phyloP scores from a whole-genome alignment of 2,797 vertebrate genomes.

The Alca torda region DNA sequence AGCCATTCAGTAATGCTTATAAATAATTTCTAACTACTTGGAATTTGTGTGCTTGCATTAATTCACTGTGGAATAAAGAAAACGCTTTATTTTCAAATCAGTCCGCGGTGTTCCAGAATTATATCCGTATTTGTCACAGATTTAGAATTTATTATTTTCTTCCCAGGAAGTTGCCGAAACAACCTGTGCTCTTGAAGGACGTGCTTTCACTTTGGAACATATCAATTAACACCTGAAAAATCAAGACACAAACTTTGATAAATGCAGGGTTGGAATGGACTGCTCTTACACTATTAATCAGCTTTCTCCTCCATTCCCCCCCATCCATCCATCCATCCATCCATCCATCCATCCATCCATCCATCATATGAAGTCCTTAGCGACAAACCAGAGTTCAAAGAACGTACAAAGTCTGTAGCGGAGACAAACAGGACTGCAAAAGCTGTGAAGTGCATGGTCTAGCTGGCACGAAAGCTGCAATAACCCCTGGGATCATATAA shows the following conservation, averaged over 20 bases:
- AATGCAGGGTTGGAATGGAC: neutral
- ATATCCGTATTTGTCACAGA: neutral
- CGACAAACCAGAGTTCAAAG: neutral
- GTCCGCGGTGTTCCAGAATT: neutral
- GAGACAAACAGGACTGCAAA: neutral
- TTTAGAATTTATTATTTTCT: neutral
- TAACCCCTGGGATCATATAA: neutral
- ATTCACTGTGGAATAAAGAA: neutral
- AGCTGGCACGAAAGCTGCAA: neutral
- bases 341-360: too few relatives aligned
- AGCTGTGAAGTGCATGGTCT: neutral
- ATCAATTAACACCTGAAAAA: neutral
- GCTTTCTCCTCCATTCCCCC: neutral
- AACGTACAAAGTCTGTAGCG: neutral
- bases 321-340: too few relatives aligned
- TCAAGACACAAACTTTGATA: neutral
- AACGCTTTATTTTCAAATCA: neutral
- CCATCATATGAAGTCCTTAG: neutral
- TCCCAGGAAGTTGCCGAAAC: neutral
- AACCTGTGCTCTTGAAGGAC: neutral
- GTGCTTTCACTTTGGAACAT: neutral
- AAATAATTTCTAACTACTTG: neutral
- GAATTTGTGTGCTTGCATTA: neutral
- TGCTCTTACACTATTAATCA: neutral
- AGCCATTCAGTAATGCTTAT: neutral